Conservation (phyloP, 23 tunicate genomes). For the Styela clava region DNA sequence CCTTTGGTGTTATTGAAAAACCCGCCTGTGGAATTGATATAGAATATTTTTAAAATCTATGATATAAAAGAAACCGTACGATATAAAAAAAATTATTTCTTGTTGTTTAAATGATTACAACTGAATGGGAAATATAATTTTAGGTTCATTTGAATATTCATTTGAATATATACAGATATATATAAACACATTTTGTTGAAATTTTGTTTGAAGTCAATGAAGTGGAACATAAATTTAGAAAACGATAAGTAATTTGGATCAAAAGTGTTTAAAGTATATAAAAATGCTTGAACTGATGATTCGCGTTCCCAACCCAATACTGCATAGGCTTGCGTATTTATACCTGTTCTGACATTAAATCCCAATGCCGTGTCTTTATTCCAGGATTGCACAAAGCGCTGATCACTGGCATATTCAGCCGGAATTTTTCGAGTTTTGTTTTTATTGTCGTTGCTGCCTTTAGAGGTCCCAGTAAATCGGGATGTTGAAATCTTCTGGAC, state of each 20-base stretch:
- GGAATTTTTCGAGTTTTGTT: constrained; percentile 81
- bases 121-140: no score
- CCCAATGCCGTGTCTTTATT: constrained; percentile 82
- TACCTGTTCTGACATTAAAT: constrained; percentile 82
- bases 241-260: no score
- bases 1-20: constrained; percentile 54
- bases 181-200: no score
- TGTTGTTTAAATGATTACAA: no score
- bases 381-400: constrained; percentile 87
- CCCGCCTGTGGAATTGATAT: constrained; percentile 37
- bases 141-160: no score
- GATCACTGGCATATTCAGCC: constrained; percentile 85
- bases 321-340: no score
- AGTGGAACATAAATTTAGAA: no score
- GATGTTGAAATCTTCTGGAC: constrained; percentile 82
- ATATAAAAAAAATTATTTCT: not conserved
- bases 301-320: no score
- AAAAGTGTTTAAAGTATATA: no score
- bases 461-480: constrained; percentile 63
- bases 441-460: constrained; percentile 82
- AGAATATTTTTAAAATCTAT: not conserved
- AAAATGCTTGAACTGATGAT: no score
- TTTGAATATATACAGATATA: no score
- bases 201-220: no score
- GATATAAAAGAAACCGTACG: not conserved